Percentiles rank a stretch among this genome's conserved stretches.
phyloP scores from a whole-genome alignment of 2,888 invertebrate genomes.

The Synergus gifuensis region DNA sequence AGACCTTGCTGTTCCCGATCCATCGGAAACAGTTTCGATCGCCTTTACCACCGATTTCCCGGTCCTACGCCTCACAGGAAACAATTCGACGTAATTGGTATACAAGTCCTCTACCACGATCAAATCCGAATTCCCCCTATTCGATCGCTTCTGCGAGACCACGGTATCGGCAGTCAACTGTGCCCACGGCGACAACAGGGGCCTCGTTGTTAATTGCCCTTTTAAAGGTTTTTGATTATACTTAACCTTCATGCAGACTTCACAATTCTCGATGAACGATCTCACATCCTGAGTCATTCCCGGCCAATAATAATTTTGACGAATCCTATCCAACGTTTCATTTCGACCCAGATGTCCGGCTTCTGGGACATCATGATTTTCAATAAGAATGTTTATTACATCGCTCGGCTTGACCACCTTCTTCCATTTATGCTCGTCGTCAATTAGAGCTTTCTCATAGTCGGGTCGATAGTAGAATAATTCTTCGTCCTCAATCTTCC shows the following conservation, averaged over 20 bases:
- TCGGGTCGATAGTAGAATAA: constrained; percentile 17
- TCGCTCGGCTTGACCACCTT: too few species aligned
- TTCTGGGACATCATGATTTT: too few species aligned
- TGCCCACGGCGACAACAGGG: too few species aligned
- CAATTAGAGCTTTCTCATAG: constrained; percentile 39
- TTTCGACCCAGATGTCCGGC: constrained; percentile 48
- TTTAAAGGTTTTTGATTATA: background rate
- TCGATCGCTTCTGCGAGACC: background rate
- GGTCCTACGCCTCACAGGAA: background rate
- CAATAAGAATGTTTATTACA: too few species aligned
- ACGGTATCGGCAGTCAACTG: too few species aligned
- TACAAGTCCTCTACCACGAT: background rate
- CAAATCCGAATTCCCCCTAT: background rate
- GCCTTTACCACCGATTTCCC: background rate
- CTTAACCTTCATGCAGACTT: background rate
- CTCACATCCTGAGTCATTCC: background rate
- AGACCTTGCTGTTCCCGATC: background rate
- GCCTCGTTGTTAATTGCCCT: too few species aligned
- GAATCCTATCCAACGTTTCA: constrained; percentile 47
- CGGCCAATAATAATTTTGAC: constrained; percentile 36
- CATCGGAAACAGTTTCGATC: background rate
- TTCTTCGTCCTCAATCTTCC: constrained; percentile 18
- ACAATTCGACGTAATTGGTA: background rate
- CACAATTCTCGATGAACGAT: background rate
- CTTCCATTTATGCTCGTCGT: background rate